Evolutionary conservation across 2,888 invertebrate genomes (phyloP), one percentile per base, ranked within the genome.

Genomic region (Tenthredo livida): DNA sequence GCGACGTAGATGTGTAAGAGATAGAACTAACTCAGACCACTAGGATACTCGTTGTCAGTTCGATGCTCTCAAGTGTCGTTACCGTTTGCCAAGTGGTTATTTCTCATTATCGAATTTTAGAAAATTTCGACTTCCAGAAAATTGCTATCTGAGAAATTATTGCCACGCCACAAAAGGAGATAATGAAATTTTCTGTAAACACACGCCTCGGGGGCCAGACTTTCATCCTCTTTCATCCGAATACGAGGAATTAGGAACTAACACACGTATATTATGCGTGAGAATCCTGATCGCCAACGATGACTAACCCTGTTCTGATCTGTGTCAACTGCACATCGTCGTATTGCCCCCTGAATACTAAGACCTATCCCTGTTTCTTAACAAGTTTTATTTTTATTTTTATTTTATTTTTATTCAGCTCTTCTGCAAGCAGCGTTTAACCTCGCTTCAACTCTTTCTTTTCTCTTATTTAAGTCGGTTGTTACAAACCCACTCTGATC

Each of bases 301-400:
- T 67, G 67, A 67, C 67, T 67, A 67, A 67, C 67, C 67, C 33
- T 67, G 67, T 67, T 67, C 67, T 15, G 67, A 67, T 67, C 67
- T 67, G 33, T 67, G 67, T 67, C 67, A 67, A 67, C 67, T 33
- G 67, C 67, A 29, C 67, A 67, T 67, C 67, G 67, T 67, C 29
- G 67, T 33, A 4, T 25, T 67, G 15, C 33, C 67, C 67, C 33
- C 33, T 67, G 67, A 67, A 67, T 67, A 67, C 67, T 67, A 33
- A 67, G 67, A 33, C 29, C 67, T 17, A 12, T 67, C 67, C 33
- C 67, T 33, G 67, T 67, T 67, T 25, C 33, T 67, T 29, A 17
- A 33, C 33, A 4, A 12, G 29, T 67, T 15, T 7, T 33, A 33
- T 37, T 33, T 33, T 33, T 15, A 6, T 29, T 17, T 17, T 67